Evolutionary conservation across 2,888 invertebrate species (phyloP).

Genomic region (Steinernema carpocapsae): DNA sequence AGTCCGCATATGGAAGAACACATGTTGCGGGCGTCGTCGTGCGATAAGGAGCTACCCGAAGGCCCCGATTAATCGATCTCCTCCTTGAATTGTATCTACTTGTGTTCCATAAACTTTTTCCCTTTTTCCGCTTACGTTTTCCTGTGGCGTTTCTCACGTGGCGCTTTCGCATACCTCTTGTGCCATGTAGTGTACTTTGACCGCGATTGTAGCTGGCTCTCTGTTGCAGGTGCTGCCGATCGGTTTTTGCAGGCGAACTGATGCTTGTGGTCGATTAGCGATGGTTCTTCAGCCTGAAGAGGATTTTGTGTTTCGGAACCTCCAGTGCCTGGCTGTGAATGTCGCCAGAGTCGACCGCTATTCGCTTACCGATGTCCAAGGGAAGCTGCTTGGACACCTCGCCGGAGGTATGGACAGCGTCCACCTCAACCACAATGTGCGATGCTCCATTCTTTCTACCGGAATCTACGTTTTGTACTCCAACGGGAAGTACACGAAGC

Average conservation of each 20-base stretch:
- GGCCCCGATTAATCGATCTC: conserved; percentile 20
- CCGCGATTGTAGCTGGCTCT: not conserved
- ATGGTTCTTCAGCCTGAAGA: conserved; percentile 33
- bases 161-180: not conserved
- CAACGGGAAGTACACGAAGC: conserved; percentile 54
- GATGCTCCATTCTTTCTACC: conserved; percentile 58
- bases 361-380: conserved; percentile 41
- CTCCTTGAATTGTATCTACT: not conserved
- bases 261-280: not conserved
- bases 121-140: not conserved
- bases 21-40: conserved; percentile 18
- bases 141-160: conserved; percentile 7
- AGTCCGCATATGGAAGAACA: conserved; percentile 8
- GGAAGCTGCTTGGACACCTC: conserved; percentile 44
- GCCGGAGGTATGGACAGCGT: conserved; percentile 45
- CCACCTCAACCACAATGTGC: conserved; percentile 64
- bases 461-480: conserved; percentile 61
- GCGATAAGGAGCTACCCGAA: conserved; percentile 11
- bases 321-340: conserved; percentile 60
- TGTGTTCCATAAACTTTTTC: not conserved
- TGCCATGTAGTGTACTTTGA: not conserved
- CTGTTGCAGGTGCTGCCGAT: not conserved
- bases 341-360: conserved; percentile 51
- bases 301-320: conserved; percentile 62
- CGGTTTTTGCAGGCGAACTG: not conserved